Conservation (phyloP, 2,113 vertebrate genomes). For the Pituophis catenifer region DNA sequence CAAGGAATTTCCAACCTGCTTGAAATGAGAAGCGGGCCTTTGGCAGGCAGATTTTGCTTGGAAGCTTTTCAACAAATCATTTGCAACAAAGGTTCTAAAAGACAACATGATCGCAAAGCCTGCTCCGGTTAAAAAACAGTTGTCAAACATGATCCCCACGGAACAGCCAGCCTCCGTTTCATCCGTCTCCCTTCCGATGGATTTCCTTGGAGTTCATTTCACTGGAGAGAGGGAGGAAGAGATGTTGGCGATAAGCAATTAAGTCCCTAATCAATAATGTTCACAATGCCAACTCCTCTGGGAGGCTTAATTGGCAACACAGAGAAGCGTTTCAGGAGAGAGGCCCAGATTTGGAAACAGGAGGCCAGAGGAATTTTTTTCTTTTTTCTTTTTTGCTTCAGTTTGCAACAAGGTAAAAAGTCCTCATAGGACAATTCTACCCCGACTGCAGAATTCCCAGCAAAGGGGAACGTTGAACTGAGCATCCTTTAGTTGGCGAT, state of each 20-base stretch:
- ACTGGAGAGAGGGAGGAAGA: neutral
- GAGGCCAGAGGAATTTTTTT: neutral
- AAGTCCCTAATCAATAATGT: constrained; percentile 57
- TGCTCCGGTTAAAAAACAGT: accelerated
- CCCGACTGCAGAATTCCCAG: neutral
- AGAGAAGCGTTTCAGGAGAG: constrained; percentile 33
- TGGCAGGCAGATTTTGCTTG: neutral
- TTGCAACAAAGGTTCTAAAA: neutral
- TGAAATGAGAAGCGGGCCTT: accelerated
- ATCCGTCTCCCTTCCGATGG: neutral
- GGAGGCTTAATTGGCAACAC: constrained; percentile 53
- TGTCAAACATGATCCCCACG: neutral
- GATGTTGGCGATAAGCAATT: constrained; percentile 48
- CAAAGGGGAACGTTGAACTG: neutral
- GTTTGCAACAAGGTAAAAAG: neutral
- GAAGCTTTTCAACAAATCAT: neutral
- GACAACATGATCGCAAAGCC: neutral
- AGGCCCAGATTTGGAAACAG: constrained; percentile 26
- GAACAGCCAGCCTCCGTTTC: neutral
- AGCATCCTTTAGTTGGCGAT: neutral
- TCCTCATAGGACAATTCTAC: constrained; percentile 16
- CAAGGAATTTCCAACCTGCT: neutral
- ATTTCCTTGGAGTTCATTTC: constrained; percentile 38
- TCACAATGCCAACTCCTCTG: constrained; percentile 26
- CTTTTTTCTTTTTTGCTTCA: neutral